Evolutionary conservation across 2,888 invertebrate genomes (phyloP).

Genomic region (Zootermopsis nevadensis): DNA sequence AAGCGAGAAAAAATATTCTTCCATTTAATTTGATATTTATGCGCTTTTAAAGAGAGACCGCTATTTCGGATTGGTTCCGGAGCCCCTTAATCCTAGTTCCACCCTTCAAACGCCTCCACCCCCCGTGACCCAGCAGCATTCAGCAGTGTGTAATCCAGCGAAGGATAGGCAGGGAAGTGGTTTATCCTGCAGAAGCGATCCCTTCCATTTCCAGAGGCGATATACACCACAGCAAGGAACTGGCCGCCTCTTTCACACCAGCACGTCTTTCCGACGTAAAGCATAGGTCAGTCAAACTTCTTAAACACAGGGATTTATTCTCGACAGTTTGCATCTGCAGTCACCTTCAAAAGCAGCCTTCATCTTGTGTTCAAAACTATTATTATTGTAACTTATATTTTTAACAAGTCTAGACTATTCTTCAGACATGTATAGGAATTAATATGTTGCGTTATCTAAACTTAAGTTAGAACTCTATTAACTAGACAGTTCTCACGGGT

Average conservation of each 20-base stretch:
- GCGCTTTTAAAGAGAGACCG: background rate
- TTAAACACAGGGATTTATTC: no score
- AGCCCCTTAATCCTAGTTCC: background rate
- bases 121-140: background rate
- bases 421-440: no score
- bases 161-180: slow-evolving; percentile 26
- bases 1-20: background rate
- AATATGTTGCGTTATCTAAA: no score
- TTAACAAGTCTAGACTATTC: no score
- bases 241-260: background rate
- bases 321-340: no score
- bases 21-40: slow-evolving; percentile 10
- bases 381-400: no score
- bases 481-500: no score
- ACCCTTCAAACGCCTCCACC: no score
- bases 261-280: background rate
- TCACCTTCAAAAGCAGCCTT: no score
- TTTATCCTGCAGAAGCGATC: slow-evolving; percentile 22
- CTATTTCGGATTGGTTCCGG: background rate
- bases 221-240: background rate
- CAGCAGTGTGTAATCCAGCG: slow-evolving; percentile 16
- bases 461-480: no score
- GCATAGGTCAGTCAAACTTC: no score
- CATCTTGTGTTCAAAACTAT: no score
- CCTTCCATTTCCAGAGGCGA: slow-evolving; percentile 17